phyloP scores from a whole-genome alignment of 2,113 vertebrate genomes.

The Ictalurus punctatus region DNA sequence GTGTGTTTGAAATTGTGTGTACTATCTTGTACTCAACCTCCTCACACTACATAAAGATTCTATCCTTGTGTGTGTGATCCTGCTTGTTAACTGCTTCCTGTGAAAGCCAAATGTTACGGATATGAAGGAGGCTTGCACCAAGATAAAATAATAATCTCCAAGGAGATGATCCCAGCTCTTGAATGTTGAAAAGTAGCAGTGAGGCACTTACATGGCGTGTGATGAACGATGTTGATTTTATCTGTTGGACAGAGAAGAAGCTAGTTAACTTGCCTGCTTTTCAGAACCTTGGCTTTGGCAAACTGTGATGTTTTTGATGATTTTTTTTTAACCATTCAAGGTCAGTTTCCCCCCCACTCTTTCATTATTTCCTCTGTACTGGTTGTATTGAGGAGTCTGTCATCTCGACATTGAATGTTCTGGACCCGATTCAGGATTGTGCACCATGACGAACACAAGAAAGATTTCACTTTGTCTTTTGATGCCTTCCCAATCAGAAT shows the following conservation, averaged over 20 bases:
- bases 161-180: background rate
- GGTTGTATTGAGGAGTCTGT: constrained; percentile 6
- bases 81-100: constrained; percentile 53
- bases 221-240: constrained; percentile 74
- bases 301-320: constrained; percentile 36
- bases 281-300: background rate
- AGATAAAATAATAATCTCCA: constrained; percentile 24
- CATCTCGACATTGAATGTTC: constrained; percentile 15
- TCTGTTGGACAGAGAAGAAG: constrained; percentile 60
- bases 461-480: constrained; percentile 20
- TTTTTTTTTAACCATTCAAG: constrained; percentile 1
- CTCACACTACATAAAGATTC: constrained; percentile 46
- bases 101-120: constrained; percentile 49
- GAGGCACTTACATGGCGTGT: constrained; percentile 66
- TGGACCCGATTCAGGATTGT: constrained; percentile 18
- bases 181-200: background rate
- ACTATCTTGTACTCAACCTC: background rate
- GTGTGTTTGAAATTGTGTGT: constrained; percentile 4
- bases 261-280: constrained; percentile 33
- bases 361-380: constrained; percentile 26
- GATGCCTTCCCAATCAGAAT: constrained; percentile 26
- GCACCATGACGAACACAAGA: constrained; percentile 18
- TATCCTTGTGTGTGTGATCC: constrained; percentile 35
- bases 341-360: constrained; percentile 10
- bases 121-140: constrained; percentile 30